Evolutionary conservation across 2,113 vertebrate species (phyloP).

Genomic region (Tenebrosternarchus preto): DNA sequence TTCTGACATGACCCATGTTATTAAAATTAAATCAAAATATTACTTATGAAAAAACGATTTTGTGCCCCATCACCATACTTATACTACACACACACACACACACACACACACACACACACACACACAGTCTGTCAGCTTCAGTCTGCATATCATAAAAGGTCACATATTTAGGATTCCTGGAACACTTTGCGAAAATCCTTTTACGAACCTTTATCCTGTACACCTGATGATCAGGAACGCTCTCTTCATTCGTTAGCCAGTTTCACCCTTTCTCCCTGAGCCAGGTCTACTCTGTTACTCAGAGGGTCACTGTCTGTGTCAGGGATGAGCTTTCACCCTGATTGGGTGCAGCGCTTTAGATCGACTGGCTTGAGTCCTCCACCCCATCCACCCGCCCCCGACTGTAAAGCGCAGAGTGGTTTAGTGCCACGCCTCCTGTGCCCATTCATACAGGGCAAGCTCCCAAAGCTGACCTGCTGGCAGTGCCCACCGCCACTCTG

Average conservation of each 20-base stretch:
- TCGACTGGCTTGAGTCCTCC: slow-evolving; percentile 55
- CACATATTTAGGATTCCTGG: slow-evolving; percentile 33
- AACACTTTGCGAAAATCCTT: slow-evolving; percentile 20
- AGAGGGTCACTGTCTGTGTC: slow-evolving; percentile 58
- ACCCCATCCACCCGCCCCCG: slow-evolving; percentile 38
- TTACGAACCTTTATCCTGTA: slow-evolving; percentile 18
- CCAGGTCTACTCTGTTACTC: slow-evolving; percentile 57
- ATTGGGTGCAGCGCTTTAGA: slow-evolving; percentile 68
- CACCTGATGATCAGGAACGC: slow-evolving; percentile 28
- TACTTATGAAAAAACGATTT: neutral
- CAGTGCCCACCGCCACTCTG: neutral
- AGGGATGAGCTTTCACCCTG: slow-evolving; percentile 75
- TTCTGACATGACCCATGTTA: neutral
- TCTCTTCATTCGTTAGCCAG: slow-evolving; percentile 38
- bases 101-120: too few species aligned
- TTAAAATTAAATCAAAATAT: neutral
- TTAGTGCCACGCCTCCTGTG: slow-evolving; percentile 45
- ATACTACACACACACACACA: too few species aligned
- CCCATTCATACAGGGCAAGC: slow-evolving; percentile 34
- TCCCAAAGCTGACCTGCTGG: neutral
- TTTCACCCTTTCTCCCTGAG: slow-evolving; percentile 36
- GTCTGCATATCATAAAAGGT: slow-evolving; percentile 24
- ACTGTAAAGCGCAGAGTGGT: slow-evolving; percentile 55
- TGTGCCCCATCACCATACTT: neutral
- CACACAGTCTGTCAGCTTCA: slow-evolving; percentile 23